Conservation (phyloP, 2,888 invertebrate genomes). For the Rhyacophila evoluta region DNA sequence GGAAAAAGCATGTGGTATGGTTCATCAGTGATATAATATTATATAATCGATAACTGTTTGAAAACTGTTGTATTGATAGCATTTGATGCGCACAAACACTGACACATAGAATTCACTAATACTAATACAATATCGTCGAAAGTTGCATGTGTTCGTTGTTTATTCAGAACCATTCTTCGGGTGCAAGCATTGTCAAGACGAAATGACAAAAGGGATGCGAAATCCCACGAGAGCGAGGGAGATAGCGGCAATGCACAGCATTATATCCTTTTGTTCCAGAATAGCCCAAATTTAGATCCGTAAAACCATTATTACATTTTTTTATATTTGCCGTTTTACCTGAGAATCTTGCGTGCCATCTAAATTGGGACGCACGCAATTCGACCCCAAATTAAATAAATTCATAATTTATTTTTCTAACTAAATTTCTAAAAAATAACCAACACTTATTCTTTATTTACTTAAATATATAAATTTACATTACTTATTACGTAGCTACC, state of each 20-base stretch:
- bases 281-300: conserved; percentile 51
- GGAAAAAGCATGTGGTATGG: too few species aligned
- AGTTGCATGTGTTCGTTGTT: conserved; percentile 47
- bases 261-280: conserved; percentile 47
- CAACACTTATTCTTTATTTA: too few species aligned
- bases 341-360: conserved; percentile 33
- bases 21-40: too few species aligned
- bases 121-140: neutral
- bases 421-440: too few species aligned
- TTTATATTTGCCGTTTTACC: conserved; percentile 44
- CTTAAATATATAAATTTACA: too few species aligned
- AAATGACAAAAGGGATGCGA: conserved; percentile 45
- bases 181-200: conserved; percentile 50
- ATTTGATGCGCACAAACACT: neutral
- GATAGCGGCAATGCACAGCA: conserved; percentile 25
- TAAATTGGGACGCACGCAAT: neutral
- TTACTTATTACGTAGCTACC: too few species aligned
- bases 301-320: conserved; percentile 50
- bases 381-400: neutral
- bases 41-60: too few species aligned
- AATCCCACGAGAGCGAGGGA: conserved; percentile 27
- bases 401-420: too few species aligned
- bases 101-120: neutral
- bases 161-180: conserved; percentile 51
- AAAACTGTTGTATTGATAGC: neutral